These are phyloP conservation scores for Heliangelus exortis DNA, from an alignment of 2,797 vertebrate genomes.

Conservation along the genomic window DNA sequence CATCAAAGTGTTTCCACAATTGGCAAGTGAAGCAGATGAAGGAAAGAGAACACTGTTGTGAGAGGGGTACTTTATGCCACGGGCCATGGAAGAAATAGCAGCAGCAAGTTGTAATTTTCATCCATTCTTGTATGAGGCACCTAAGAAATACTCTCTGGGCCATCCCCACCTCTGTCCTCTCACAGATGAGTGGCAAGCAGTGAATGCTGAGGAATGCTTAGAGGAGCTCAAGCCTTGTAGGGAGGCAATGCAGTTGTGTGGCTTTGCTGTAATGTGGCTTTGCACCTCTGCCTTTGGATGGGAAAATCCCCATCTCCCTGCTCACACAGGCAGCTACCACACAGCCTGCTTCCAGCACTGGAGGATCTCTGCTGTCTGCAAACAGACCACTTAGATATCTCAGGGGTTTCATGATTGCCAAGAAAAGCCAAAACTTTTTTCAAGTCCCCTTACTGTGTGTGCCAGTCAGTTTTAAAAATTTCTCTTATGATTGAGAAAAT, in stretches of 20 bases:
- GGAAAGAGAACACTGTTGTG: neutral
- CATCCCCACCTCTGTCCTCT: neutral
- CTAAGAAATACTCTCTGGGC: neutral
- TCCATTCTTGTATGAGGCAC: neutral
- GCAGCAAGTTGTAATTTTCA: neutral
- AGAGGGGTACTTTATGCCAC: neutral
- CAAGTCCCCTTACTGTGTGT: neutral
- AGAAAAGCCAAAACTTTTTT: neutral
- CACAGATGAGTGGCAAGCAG: rapidly evolving
- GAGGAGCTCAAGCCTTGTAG: rapidly evolving
- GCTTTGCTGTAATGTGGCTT: rapidly evolving
- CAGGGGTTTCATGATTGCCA: neutral
- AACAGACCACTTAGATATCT: neutral
- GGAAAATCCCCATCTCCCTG: neutral
- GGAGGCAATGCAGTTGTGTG: neutral
- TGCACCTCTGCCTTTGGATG: neutral
- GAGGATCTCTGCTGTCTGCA: neutral
- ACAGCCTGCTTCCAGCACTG: neutral
- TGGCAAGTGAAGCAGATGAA: neutral
- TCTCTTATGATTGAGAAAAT: neutral
- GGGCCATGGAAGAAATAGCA: neutral
- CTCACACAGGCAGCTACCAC: too few species aligned
- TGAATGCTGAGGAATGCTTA: neutral
- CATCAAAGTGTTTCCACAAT: neutral
- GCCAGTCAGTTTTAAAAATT: neutral